Evolutionary conservation across 37 sponge, comb jelly and placozoan species (phyloP).

Genomic region (Hexactinellida sp.): DNA sequence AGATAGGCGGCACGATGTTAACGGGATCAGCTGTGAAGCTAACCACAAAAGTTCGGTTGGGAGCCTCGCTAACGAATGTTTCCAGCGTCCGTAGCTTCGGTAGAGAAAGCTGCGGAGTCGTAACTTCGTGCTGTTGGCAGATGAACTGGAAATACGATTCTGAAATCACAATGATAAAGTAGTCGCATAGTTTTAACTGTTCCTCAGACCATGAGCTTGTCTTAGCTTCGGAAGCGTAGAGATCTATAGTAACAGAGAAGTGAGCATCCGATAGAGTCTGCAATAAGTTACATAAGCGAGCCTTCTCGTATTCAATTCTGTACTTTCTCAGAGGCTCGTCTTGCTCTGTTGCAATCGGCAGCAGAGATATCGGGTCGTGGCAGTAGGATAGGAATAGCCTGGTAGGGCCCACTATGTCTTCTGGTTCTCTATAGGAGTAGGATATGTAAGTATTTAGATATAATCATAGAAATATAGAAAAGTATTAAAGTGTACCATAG

Average conservation of each 20-base stretch:
- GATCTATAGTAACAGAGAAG: background rate
- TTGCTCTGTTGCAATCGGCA: background rate
- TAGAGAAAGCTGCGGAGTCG: background rate
- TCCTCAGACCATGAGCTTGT: background rate
- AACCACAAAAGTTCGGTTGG: background rate
- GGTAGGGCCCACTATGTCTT: background rate
- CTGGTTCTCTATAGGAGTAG: background rate
- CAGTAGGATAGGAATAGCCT: background rate
- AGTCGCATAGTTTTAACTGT: background rate
- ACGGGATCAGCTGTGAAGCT: background rate
- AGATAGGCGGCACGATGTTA: background rate
- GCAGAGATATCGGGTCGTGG: background rate
- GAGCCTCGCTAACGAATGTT: background rate
- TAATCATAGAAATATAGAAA: no score
- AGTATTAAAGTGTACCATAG: no score
- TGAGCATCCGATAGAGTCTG: background rate
- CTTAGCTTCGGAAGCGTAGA: background rate
- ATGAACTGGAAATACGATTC: background rate
- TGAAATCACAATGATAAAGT: background rate
- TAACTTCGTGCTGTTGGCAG: background rate
- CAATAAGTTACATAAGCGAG: background rate
- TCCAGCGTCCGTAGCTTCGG: background rate
- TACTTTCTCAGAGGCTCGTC: background rate
- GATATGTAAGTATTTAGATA: no score
- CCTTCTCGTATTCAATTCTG: background rate